Conservation (phyloP, 2,113 vertebrate genomes). For the Parus major region DNA sequence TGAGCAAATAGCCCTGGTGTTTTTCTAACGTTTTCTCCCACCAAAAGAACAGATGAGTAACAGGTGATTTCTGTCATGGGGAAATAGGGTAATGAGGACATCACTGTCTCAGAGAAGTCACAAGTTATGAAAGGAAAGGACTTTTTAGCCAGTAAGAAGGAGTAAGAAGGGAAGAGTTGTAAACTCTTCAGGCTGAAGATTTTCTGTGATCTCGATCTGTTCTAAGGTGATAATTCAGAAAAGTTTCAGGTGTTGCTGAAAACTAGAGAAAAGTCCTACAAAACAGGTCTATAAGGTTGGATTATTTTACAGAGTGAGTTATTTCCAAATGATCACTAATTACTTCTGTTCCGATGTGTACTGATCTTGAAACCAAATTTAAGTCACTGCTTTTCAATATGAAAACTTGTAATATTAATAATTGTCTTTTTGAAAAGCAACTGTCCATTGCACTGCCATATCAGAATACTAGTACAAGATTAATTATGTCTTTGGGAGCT, state of each 20-base stretch:
- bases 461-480: neutral
- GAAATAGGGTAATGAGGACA: neutral
- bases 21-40: constrained; percentile 19
- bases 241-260: neutral
- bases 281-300: neutral
- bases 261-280: neutral
- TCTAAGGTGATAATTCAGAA: neutral
- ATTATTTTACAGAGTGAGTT: neutral
- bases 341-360: neutral
- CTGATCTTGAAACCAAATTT: neutral
- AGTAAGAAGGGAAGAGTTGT: neutral
- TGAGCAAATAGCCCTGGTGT: neutral
- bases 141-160: neutral
- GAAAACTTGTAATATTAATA: neutral
- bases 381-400: neutral
- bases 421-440: neutral
- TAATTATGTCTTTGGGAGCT: neutral
- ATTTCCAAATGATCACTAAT: neutral
- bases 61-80: neutral
- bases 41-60: constrained; percentile 18
- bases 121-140: neutral
- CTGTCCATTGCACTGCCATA: rapidly evolving
- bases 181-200: neutral
- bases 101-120: neutral
- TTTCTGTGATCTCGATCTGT: neutral